A percentile compares a stretch with the other conserved stretches of the same genome.
These are phyloP conservation scores for Thyatira batis DNA, from an alignment of 2,888 invertebrate genomes.

Conservation along the genomic window DNA sequence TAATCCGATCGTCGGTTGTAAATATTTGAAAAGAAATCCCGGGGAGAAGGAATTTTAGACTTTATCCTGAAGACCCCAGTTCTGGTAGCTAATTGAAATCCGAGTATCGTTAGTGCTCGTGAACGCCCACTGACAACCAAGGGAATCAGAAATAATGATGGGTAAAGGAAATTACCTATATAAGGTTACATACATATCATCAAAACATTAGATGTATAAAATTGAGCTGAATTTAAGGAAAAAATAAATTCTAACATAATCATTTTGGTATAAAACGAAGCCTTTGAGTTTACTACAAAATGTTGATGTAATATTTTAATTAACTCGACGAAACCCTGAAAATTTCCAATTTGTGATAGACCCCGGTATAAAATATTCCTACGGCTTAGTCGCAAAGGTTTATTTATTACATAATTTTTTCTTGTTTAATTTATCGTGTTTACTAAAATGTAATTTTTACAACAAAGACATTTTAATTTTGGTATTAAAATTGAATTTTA, in stretches of 20 bases:
- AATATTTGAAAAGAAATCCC: constrained; percentile 13
- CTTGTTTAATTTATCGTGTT: too few species aligned
- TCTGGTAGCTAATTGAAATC: constrained; percentile 46
- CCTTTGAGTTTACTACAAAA: background rate
- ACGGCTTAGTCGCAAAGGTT: background rate
- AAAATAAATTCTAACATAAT: background rate
- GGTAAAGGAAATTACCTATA: background rate
- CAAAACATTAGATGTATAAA: background rate
- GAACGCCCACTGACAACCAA: constrained; percentile 6
- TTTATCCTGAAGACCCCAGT: constrained; percentile 25
- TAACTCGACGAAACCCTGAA: background rate
- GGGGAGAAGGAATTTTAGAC: constrained; percentile 13
- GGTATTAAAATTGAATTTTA: too few species aligned
- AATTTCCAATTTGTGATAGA: background rate
- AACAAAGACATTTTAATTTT: too few species aligned
- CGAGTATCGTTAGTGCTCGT: constrained; percentile 29
- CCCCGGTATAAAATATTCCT: background rate
- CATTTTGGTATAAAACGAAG: background rate
- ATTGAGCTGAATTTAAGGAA: background rate
- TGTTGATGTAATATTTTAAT: background rate
- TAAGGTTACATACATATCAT: background rate
- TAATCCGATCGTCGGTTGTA: constrained; percentile 18
- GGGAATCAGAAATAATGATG: constrained; percentile 6
- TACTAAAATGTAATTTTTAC: too few species aligned
- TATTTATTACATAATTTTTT: too few species aligned